Percentiles rank a stretch among this genome's conserved stretches.
These are phyloP conservation scores for Morinoia aosen DNA, from an alignment of 2,888 invertebrate genomes.

Conservation along the genomic window DNA sequence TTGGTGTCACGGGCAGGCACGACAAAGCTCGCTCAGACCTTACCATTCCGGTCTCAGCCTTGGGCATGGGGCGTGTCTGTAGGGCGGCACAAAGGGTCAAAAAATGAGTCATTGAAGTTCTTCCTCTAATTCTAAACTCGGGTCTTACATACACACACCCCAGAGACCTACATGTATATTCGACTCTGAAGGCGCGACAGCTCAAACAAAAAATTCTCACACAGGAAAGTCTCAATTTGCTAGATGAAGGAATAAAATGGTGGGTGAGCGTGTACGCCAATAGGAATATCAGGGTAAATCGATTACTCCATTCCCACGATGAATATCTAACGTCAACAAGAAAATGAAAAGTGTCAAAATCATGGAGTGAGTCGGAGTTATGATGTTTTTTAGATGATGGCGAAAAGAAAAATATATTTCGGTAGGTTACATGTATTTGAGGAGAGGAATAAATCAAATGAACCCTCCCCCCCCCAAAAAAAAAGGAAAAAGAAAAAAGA, in stretches of 20 bases:
- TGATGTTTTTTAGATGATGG: not conserved
- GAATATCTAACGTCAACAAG: not conserved
- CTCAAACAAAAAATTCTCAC: not conserved
- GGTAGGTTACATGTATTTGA: not conserved
- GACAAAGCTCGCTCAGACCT: conserved; percentile 37
- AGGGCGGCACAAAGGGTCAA: conserved; percentile 42
- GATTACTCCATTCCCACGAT: not conserved
- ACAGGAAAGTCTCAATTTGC: not conserved
- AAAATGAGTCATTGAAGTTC: not conserved
- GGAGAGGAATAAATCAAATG: too few relatives aligned
- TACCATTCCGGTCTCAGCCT: conserved; percentile 53
- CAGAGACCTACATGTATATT: not conserved
- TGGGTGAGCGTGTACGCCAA: not conserved
- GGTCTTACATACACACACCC: not conserved
- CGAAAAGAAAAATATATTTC: not conserved
- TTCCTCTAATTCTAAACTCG: not conserved
- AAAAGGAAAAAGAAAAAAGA: not conserved
- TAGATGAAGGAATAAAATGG: not conserved
- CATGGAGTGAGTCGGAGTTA: not conserved
- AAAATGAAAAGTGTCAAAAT: not conserved
- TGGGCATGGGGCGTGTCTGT: conserved; percentile 66
- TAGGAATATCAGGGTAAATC: not conserved
- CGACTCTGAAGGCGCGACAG: not conserved
- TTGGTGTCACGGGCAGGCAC: not conserved
- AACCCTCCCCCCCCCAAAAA: too few relatives aligned